Evolutionary conservation across 1,140 invertebrate species (phyloP), one percentile per base, ranked within the genome.

Genomic region (Oedothorax gibbosus): DNA sequence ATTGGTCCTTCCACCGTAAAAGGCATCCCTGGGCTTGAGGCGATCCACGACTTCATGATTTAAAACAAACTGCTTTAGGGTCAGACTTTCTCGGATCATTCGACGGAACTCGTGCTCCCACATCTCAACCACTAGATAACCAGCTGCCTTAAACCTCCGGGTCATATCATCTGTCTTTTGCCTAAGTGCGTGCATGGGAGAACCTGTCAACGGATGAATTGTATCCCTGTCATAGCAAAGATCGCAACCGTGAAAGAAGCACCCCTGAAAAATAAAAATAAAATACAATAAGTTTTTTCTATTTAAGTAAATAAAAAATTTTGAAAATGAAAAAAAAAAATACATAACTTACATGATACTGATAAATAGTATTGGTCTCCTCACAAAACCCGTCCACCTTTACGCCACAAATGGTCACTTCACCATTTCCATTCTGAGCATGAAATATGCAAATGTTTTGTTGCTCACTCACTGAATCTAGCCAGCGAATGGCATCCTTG

Each of bases 371-470:
- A 65, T 65, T 20, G 9, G n/a, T n/a, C 10, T 65, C 62, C 6
- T 65, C 7, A 4, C 62, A 15, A 20, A 65, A 65, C 1, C 12
- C 18, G 2, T 65, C 15, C 4, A 20, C 12, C 10, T 3, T 7
- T 0, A 15, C n/a, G 11, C 21, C 12, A 3, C 15, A n/a, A 15
- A 6, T 65, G n/a, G n/a, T 65, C 62, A 65, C 8, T 20, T 65
- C 62, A n/a, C 15, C 6, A 15, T 20, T 15, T 9, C 2, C 18
- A 65, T 20, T 20, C 2, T 10, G 7, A 15, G 62, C 62, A 65
- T 65, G 64, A 35, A 18, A n/a, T 20, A 87, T 86, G 11, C 57
- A 8, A 18, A 86, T 71, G 7, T 68, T 35, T 18, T 82, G 12
- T 5, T 14, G 8, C 20, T 82, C 9, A 11, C n/a, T 14, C 35